Evolutionary conservation across 2,797 vertebrate species (phyloP).

Genomic region (Sebastes steindachneri): DNA sequence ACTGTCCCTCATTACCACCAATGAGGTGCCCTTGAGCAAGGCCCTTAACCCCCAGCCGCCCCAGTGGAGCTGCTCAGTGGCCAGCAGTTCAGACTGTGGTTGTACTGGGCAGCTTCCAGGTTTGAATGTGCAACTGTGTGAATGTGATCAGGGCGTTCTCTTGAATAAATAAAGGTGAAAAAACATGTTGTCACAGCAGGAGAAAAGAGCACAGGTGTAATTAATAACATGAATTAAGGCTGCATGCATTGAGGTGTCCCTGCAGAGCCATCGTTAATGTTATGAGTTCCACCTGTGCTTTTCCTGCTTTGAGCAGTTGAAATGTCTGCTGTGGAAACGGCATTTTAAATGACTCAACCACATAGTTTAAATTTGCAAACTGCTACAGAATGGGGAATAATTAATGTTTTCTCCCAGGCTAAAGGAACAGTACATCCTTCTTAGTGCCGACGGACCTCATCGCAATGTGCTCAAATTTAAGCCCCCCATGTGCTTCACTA

Average conservation of each 20-base stretch:
- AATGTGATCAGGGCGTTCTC: too few relatives aligned
- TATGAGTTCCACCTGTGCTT: neutral
- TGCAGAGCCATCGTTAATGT: neutral
- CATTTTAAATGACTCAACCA: neutral
- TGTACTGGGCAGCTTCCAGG: too few relatives aligned
- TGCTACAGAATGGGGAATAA: neutral
- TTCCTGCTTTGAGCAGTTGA: neutral
- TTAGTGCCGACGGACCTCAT: slow-evolving; percentile 95
- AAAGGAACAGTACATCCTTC: slow-evolving; percentile 89
- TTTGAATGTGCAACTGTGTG: too few relatives aligned
- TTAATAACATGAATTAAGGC: neutral
- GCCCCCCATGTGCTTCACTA: slow-evolving; percentile 94
- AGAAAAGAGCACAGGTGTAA: neutral
- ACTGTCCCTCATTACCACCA: too few relatives aligned
- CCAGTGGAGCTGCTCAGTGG: too few relatives aligned
- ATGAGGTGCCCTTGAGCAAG: too few relatives aligned
- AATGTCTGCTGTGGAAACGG: neutral
- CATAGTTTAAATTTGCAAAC: neutral
- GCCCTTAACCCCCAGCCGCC: accelerated
- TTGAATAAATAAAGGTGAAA: too few relatives aligned
- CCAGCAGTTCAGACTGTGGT: too few relatives aligned
- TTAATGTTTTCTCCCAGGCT: slow-evolving; percentile 78
- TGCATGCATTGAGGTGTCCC: neutral
- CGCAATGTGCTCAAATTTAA: slow-evolving; percentile 97
- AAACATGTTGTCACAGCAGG: neutral